phyloP scores from a whole-genome alignment of 2,888 invertebrate species.

The Macrophya alboannulata region DNA sequence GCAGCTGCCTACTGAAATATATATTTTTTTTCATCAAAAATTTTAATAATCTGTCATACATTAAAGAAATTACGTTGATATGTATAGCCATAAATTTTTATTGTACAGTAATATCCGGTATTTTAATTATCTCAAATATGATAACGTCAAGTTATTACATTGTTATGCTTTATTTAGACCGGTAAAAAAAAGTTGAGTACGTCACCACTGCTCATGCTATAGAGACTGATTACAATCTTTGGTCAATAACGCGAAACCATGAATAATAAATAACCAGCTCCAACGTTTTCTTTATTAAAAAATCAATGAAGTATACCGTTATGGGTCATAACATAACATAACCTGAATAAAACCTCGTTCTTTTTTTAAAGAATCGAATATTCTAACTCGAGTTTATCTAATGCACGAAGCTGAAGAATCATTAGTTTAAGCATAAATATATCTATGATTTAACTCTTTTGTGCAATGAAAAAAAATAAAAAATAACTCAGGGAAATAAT shows the following conservation, averaged over 20 bases:
- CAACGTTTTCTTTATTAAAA: background rate
- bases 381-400: background rate
- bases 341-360: background rate
- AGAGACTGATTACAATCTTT: background rate
- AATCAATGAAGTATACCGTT: background rate
- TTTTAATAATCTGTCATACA: background rate
- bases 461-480: too few relatives aligned
- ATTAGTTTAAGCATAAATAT: too few relatives aligned
- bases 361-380: background rate
- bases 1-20: background rate
- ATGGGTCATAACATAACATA: background rate
- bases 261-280: conserved; percentile 16
- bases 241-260: background rate
- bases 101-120: background rate
- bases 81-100: background rate
- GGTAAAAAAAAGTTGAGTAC: conserved; percentile 12
- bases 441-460: too few relatives aligned
- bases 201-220: background rate
- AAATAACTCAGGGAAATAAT: too few relatives aligned
- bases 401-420: background rate
- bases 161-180: background rate
- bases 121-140: background rate
- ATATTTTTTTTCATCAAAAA: background rate
- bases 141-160: background rate
- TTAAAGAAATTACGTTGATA: background rate